phyloP scores from a whole-genome alignment of 2,888 invertebrate genomes.

The Drosophila prostipennis region DNA sequence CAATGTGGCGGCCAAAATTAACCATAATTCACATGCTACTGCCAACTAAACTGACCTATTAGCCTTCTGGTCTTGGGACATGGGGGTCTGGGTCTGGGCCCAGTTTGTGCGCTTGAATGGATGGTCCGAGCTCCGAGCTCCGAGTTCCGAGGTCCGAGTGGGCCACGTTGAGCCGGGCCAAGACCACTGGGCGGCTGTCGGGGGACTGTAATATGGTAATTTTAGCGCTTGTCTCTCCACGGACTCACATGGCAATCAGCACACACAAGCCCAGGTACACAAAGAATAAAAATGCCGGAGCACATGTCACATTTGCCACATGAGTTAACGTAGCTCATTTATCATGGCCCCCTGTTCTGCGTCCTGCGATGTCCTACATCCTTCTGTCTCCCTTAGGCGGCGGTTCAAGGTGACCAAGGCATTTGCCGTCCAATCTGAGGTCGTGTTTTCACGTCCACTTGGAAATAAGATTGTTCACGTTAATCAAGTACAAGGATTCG shows the following conservation, averaged over 20 bases:
- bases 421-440: conserved; percentile 53
- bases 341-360: conserved; percentile 52
- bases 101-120: conserved; percentile 21
- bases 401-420: conserved; percentile 62
- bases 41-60: conserved; percentile 63
- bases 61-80: conserved; percentile 22
- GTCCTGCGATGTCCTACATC: conserved; percentile 13
- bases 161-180: conserved; percentile 16
- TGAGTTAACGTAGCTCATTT: conserved; percentile 70
- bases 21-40: conserved; percentile 58
- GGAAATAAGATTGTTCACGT: not conserved
- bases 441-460: conserved; percentile 22
- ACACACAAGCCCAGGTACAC: conserved; percentile 43
- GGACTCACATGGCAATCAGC: conserved; percentile 37
- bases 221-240: conserved; percentile 59
- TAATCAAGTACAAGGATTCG: not conserved
- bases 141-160: conserved; percentile 1
- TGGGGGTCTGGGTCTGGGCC: not conserved
- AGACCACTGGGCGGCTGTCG: conserved; percentile 6
- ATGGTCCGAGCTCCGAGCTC: conserved; percentile 1
- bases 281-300: conserved; percentile 64
- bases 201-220: conserved; percentile 58
- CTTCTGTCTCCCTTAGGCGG: conserved; percentile 27
- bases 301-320: conserved; percentile 77
- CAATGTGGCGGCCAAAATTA: conserved; percentile 64